Evolutionary conservation across 1,140 invertebrate species (phyloP), one percentile per base, ranked within the genome.

Genomic region (Drosophila sechellia): DNA sequence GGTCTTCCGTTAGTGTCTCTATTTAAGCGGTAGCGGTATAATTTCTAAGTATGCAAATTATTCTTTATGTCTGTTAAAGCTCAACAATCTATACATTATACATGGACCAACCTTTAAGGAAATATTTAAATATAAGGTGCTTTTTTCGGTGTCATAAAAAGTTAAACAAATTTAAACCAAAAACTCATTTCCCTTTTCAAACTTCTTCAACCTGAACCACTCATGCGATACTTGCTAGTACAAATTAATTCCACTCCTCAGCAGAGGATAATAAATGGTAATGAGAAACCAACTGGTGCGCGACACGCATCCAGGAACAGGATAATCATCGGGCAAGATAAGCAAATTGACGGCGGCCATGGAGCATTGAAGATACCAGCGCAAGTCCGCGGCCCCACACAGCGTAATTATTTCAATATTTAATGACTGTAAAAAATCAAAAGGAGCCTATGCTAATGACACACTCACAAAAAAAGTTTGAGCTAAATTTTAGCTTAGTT

Each of bases 361-460:
- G 58, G 64, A 50, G 34, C 37, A 52, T 50, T 37, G 46, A 42
- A 35, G 59, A 64, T 68, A 70, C 66, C 66, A 56, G 64, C 66
- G 49, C 25, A 40, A 49, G 35, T 46, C 64, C 11, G 37, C 34
- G 17, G 58, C 20, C 63, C 15, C 35, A 40, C 8, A 37, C 46
- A 37, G 42, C 57, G 75, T 78, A 83, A 83, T 83, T 83, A 83
- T 83, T 83, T 83, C 53, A 83, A 83, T 83, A 83, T 83, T 83
- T 83, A 83, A 83, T 83, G 79, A 81, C 74, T 80, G 60, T 42
- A 37, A 55, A 61, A 56, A 75, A 46, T 46, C 48, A 52, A 61
- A 66, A 55, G 49, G 53, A 60, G 50, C n/a, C 63, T 76, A 81
- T 81, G 72, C 59, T 66, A 81, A 77, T 76, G 48, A n/a, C 20